Percentiles rank a stretch among this genome's conserved stretches.
phyloP scores from a whole-genome alignment of 2,888 invertebrate species.

The Trissolcus japonicus region DNA sequence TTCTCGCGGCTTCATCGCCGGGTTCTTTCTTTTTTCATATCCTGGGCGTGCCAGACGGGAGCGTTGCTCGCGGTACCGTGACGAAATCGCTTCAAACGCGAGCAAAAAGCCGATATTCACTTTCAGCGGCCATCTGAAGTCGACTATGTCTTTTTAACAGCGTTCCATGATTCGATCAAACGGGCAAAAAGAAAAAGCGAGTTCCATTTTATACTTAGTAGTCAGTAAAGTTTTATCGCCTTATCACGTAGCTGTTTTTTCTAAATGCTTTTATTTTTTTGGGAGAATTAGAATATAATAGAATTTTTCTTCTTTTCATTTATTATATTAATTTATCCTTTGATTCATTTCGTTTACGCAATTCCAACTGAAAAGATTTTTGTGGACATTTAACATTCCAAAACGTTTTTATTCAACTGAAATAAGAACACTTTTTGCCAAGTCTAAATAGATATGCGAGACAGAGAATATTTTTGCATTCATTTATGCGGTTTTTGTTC shows the following conservation, averaged over 20 bases:
- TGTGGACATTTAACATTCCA: not conserved
- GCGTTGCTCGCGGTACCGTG: slow-evolving; percentile 56
- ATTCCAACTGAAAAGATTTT: not conserved
- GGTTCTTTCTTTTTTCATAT: slow-evolving; percentile 51
- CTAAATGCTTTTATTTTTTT: no score
- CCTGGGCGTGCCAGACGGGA: slow-evolving; percentile 56
- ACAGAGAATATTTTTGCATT: not conserved
- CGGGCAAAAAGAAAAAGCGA: slow-evolving; percentile 39
- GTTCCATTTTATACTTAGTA: slow-evolving; percentile 9
- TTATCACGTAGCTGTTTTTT: no score
- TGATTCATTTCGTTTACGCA: no score
- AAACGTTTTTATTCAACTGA: not conserved
- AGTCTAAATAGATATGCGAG: no score
- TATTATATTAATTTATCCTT: no score
- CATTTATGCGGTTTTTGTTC: slow-evolving; percentile 1
- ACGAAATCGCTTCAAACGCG: slow-evolving; percentile 51
- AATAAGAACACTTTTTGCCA: not conserved
- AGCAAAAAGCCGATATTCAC: slow-evolving; percentile 56
- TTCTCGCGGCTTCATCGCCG: slow-evolving; percentile 48
- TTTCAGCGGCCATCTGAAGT: slow-evolving; percentile 51
- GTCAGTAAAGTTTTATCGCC: no score
- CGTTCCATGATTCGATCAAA: slow-evolving; percentile 36
- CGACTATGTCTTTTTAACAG: slow-evolving; percentile 42
- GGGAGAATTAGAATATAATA: no score
- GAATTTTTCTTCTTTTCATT: no score